Percentiles rank a stretch among this genome's conserved stretches.
These are phyloP conservation scores for Anastrepha ludens DNA, from an alignment of 1,140 invertebrate species.

Conservation along the genomic window DNA sequence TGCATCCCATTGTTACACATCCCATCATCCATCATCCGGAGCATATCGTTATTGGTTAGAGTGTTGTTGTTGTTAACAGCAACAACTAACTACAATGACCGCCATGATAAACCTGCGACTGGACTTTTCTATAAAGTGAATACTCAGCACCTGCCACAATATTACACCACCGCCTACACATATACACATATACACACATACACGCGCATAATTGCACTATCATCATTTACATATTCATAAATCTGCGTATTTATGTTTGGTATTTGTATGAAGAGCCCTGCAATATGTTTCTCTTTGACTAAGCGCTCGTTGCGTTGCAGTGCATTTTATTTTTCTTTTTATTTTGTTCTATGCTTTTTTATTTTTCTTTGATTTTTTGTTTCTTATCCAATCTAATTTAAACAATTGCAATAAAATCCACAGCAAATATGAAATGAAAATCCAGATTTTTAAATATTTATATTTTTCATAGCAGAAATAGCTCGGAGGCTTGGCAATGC, in stretches of 20 bases:
- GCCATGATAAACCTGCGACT: not conserved
- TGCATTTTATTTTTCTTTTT: not conserved
- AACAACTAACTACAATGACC: not conserved
- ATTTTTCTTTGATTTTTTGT: not conserved
- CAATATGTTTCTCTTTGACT: not conserved
- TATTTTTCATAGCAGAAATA: no score
- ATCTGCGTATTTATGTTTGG: not conserved
- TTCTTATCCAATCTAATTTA: not conserved
- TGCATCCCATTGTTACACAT: slow-evolving; percentile 1
- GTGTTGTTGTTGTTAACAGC: not conserved
- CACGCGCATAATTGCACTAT: not conserved
- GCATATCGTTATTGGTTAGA: slow-evolving; percentile 29
- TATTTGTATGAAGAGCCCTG: not conserved
- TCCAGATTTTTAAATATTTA: no score
- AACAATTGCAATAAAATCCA: not conserved
- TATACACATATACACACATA: not conserved
- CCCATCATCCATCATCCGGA: not conserved
- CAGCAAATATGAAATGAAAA: not conserved
- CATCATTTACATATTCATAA: not conserved
- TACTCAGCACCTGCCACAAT: slow-evolving; percentile 28
- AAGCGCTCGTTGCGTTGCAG: slow-evolving; percentile 40
- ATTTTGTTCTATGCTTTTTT: not conserved
- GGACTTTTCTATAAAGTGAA: slow-evolving; percentile 32
- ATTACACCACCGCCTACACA: not conserved
- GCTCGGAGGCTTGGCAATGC: no score